Conservation (phyloP, 1,140 invertebrate genomes). For the Stegodyphus dumicola region DNA sequence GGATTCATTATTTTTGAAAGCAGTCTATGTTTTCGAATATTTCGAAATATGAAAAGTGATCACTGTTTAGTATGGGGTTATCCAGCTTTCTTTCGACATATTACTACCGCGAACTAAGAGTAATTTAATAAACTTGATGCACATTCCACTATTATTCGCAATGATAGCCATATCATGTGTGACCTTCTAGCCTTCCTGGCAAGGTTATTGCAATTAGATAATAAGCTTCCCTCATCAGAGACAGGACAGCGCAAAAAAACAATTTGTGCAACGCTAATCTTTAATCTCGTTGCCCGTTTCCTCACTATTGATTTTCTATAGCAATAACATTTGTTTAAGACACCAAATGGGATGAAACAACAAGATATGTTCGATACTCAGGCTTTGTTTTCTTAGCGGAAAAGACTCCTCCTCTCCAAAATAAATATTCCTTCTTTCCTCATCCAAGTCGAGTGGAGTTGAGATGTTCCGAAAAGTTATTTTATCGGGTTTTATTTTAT, state of each 20-base stretch:
- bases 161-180: too few species aligned
- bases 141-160: too few species aligned
- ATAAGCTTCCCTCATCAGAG: slow-evolving; percentile 32
- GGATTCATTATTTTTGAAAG: too few species aligned
- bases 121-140: too few species aligned
- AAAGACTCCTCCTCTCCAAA: slow-evolving; percentile 5
- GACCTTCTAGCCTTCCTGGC: not conserved
- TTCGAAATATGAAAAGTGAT: too few species aligned
- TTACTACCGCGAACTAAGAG: too few species aligned
- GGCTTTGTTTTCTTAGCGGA: slow-evolving; percentile 44
- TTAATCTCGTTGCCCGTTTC: slow-evolving; percentile 31
- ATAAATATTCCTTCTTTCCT: slow-evolving; percentile 34
- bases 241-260: slow-evolving; percentile 23
- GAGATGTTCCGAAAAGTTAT: slow-evolving; percentile 11
- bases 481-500: slow-evolving; percentile 53
- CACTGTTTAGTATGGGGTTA: too few species aligned
- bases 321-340: slow-evolving; percentile 60
- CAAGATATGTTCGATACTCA: slow-evolving; percentile 56
- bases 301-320: slow-evolving; percentile 52
- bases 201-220: slow-evolving; percentile 44
- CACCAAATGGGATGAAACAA: slow-evolving; percentile 59
- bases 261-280: slow-evolving; percentile 51
- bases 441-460: slow-evolving; percentile 34
- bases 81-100: too few species aligned
- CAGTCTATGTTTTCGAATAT: too few species aligned